Percentiles rank a stretch among this genome's conserved stretches.
These are phyloP conservation scores for Nasonia giraulti DNA, from an alignment of 1,140 invertebrate species.

Conservation along the genomic window DNA sequence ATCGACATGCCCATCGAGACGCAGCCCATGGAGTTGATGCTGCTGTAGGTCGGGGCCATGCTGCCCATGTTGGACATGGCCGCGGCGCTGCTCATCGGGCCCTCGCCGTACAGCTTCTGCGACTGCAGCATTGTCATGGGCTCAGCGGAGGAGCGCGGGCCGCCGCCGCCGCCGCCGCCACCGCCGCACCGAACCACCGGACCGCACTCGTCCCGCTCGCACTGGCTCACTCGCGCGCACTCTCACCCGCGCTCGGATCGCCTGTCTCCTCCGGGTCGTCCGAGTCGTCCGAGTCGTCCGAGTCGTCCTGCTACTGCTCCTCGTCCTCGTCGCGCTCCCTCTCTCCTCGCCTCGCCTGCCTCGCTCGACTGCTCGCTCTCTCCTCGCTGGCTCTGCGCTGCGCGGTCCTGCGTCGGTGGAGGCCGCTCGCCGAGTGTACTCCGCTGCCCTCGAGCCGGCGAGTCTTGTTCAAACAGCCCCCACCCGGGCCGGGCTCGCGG, in stretches of 20 bases:
- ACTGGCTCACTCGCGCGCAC: neutral
- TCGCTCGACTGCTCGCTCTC: too few relatives aligned
- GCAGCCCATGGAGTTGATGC: constrained; percentile 87
- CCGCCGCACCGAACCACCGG: neutral
- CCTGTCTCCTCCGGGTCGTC: too few relatives aligned
- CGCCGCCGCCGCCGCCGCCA: neutral
- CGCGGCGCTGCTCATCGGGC: constrained; percentile 71
- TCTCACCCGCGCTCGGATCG: neutral
- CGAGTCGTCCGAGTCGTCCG: too few relatives aligned
- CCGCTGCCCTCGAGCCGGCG: constrained; percentile 68
- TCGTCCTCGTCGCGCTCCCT: too few relatives aligned
- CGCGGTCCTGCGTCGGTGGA: constrained; percentile 70
- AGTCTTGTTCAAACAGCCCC: constrained; percentile 73
- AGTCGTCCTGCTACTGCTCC: too few relatives aligned
- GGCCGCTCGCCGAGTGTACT: constrained; percentile 73
- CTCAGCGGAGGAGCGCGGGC: neutral
- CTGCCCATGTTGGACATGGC: constrained; percentile 77
- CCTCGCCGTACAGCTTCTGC: constrained; percentile 76
- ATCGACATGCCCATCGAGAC: constrained; percentile 79
- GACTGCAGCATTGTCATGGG: constrained; percentile 74
- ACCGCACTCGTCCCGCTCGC: neutral
- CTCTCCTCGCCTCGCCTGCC: too few relatives aligned
- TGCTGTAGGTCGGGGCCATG: constrained; percentile 82
- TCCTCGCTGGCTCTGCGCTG: constrained; percentile 13
- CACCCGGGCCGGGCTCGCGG: constrained; percentile 50